Base-by-base conservation (phyloP, 2,888 invertebrate genomes). In the Polydrusus cervinus region DNA sequence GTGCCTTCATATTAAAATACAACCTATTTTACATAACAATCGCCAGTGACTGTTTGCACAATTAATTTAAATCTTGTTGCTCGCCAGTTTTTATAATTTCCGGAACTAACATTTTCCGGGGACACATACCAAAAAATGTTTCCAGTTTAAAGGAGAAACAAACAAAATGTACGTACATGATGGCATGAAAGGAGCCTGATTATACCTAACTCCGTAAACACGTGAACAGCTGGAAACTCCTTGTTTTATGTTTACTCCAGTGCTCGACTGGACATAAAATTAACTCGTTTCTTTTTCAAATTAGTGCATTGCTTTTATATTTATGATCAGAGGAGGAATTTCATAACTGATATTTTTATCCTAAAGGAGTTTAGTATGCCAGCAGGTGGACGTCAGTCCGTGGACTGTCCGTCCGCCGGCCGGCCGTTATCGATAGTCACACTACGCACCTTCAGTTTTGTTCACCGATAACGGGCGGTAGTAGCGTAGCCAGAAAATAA, bases 1-100 rank as follows among this genome's bases (percentile, higher is more conserved):
- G 25, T 25, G 5, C 9, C 40, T 40, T 1, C 40, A 11, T n/a
- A 13, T n/a, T n/a, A 45, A n/a, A 45, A 45, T 45, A 45, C 6
- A n/a, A 45, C 45, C 5, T 40, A 8, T 25, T 66, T 66, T 38
- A 14, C 43, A 40, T 40, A 40, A n/a, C n/a, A n/a, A n/a, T n/a
- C n/a, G n/a, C n/a, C n/a, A n/a, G n/a, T n/a, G n/a, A n/a, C n/a
- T n/a, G n/a, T n/a, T n/a, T 64, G 49, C 66, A 69, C 51, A 66
- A 64, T 20, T 66, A 71, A 66, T 66, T 71, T 49, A 67, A 74
- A 62, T 65, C 55, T 49, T 74, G n/a, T 53, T 43, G 53, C 60
- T 45, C 65, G 70, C 65, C n/a, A 65, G 70, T 64, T 65, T 70
- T 74, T 74, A 71, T 75, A 75, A 75, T 75, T 66, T 60, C 70